phyloP scores from a whole-genome alignment of 1,140 invertebrate species.

The Conus ventricosus region DNA sequence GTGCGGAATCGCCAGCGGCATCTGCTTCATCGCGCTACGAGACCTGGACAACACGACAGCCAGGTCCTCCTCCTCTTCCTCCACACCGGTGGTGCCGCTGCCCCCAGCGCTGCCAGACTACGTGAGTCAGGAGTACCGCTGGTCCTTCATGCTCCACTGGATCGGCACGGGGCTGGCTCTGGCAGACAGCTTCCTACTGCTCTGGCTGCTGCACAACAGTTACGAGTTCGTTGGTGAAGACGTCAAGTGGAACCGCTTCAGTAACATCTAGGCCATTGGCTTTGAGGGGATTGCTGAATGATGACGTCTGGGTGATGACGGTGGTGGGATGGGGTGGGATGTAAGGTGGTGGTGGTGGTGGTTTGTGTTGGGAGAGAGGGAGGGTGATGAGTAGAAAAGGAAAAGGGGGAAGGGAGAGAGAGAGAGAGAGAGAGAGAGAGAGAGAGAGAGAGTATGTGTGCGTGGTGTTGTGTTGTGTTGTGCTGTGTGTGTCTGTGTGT shows the following conservation, averaged over 20 bases:
- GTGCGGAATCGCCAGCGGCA: slow-evolving; percentile 61
- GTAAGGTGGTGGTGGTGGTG: too few species aligned
- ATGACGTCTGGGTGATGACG: too few species aligned
- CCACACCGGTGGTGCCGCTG: slow-evolving; percentile 43
- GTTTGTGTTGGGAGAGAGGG: too few species aligned
- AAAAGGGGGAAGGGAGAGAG: neutral
- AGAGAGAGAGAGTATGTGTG: neutral
- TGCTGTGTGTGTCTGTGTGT: too few species aligned
- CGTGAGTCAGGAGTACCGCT: slow-evolving; percentile 45
- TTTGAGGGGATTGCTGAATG: too few species aligned
- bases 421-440: neutral
- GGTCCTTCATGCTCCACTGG: slow-evolving; percentile 67
- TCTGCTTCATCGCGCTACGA: slow-evolving; percentile 64
- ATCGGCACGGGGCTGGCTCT: slow-evolving; percentile 57
- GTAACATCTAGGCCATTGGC: neutral
- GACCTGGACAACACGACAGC: slow-evolving; percentile 52
- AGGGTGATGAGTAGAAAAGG: neutral
- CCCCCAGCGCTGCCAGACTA: slow-evolving; percentile 19
- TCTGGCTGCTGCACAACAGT: slow-evolving; percentile 56
- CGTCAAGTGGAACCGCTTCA: neutral
- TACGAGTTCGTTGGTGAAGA: slow-evolving; percentile 58
- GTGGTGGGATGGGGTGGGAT: too few species aligned
- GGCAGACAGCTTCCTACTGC: slow-evolving; percentile 58
- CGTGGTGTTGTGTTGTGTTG: too few species aligned
- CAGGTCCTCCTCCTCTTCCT: neutral